phyloP scores from a whole-genome alignment of 2,113 vertebrate species.

The Corydoras sp. region DNA sequence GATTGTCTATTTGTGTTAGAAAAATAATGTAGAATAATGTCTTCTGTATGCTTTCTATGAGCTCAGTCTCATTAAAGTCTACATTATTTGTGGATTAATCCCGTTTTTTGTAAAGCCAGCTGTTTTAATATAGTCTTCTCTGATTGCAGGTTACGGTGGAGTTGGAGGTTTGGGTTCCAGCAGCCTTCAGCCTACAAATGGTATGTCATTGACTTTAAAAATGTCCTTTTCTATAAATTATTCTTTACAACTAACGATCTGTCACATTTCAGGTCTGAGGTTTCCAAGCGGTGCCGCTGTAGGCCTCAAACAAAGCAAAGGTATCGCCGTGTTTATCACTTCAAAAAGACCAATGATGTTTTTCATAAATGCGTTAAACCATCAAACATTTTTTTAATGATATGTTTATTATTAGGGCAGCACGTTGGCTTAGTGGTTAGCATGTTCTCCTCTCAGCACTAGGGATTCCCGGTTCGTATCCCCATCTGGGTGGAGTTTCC shows the following conservation, averaged over 20 bases:
- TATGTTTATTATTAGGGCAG: too few relatives aligned
- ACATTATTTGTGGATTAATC: background rate
- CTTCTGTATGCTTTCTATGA: too few relatives aligned
- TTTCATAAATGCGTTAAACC: too few relatives aligned
- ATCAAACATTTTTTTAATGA: too few relatives aligned
- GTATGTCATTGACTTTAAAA: constrained; percentile 40
- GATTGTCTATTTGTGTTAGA: too few relatives aligned
- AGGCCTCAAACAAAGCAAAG: constrained; percentile 60
- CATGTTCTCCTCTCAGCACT: too few relatives aligned
- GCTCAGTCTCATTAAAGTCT: too few relatives aligned
- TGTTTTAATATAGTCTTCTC: background rate
- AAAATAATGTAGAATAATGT: too few relatives aligned
- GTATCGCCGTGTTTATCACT: constrained; percentile 34
- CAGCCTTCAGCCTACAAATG: constrained; percentile 58
- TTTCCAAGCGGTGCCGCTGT: constrained; percentile 61
- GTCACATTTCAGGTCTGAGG: constrained; percentile 49
- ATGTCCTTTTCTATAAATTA: background rate
- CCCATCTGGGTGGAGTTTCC: too few relatives aligned
- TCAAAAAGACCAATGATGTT: too few relatives aligned
- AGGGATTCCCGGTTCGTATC: too few relatives aligned
- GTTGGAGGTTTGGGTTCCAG: constrained; percentile 38
- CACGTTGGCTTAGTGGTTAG: too few relatives aligned
- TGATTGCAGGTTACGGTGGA: constrained; percentile 56
- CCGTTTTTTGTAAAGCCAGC: background rate
- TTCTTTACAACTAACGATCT: background rate